These are phyloP conservation scores for Heterotilapia buettikoferi DNA, from an alignment of 2,113 vertebrate genomes.

Conservation along the genomic window DNA sequence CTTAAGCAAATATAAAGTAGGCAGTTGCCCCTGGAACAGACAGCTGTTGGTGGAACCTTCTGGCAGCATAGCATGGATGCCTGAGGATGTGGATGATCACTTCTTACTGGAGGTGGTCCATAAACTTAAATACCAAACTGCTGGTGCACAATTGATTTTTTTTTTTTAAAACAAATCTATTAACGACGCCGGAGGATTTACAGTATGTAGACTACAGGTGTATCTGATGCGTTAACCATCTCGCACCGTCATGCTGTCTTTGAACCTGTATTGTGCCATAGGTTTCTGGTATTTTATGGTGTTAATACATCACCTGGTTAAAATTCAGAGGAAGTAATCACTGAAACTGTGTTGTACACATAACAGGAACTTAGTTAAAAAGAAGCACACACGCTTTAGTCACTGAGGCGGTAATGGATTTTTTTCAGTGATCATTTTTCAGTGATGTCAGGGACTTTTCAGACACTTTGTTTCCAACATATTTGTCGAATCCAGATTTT, in stretches of 20 bases:
- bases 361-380: background rate
- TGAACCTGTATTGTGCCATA: background rate
- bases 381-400: background rate
- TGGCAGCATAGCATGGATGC: conserved; percentile 78
- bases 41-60: conserved; percentile 91
- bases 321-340: background rate
- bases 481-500: conserved; percentile 24
- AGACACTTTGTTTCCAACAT: background rate
- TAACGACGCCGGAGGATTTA: background rate
- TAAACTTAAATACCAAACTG: background rate
- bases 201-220: background rate
- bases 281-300: background rate
- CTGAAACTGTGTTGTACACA: background rate
- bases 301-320: background rate
- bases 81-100: conserved; percentile 74
- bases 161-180: background rate
- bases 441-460: background rate
- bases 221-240: background rate
- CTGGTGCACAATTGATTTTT: background rate
- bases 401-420: background rate
- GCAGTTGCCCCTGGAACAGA: conserved; percentile 87
- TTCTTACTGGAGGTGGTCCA: conserved; percentile 63
- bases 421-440: background rate
- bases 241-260: background rate
- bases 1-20: conserved; percentile 85